phyloP scores from a whole-genome alignment of 2,113 vertebrate genomes.

The Pluvianellus socialis region DNA sequence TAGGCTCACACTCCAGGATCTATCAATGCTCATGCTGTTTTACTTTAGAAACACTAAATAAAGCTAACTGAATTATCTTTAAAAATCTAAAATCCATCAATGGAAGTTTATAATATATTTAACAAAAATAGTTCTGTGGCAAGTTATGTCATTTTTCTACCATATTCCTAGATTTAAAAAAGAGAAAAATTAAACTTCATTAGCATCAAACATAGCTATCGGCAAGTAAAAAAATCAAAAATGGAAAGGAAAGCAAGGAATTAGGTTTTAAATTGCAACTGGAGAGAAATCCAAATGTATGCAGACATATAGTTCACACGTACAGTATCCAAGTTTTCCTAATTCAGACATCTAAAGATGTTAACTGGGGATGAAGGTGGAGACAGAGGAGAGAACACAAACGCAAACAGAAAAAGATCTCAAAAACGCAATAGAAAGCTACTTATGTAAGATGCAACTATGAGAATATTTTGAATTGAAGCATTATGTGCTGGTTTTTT shows the following conservation, averaged over 20 bases:
- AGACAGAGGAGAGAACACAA: not conserved
- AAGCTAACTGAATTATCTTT: not conserved
- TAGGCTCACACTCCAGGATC: not conserved
- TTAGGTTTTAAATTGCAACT: not conserved
- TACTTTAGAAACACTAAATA: not conserved
- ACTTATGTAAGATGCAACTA: not conserved
- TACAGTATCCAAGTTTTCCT: not conserved
- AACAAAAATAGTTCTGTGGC: not conserved
- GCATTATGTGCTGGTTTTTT: not conserved
- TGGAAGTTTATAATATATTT: not conserved
- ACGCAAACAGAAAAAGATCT: not conserved
- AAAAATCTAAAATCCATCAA: not conserved
- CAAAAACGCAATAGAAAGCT: not conserved
- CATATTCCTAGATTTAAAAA: not conserved
- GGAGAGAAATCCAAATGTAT: not conserved
- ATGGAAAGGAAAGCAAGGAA: not conserved
- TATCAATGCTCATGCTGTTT: not conserved
- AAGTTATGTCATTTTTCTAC: not conserved
- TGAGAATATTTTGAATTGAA: not conserved
- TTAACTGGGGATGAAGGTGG: not conserved
- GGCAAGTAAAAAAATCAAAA: not conserved
- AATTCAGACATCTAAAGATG: not conserved
- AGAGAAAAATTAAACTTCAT: not conserved
- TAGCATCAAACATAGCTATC: not conserved
- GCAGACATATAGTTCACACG: not conserved